Conservation (phyloP, 2,888 invertebrate genomes). For the Oasisia sp. region DNA sequence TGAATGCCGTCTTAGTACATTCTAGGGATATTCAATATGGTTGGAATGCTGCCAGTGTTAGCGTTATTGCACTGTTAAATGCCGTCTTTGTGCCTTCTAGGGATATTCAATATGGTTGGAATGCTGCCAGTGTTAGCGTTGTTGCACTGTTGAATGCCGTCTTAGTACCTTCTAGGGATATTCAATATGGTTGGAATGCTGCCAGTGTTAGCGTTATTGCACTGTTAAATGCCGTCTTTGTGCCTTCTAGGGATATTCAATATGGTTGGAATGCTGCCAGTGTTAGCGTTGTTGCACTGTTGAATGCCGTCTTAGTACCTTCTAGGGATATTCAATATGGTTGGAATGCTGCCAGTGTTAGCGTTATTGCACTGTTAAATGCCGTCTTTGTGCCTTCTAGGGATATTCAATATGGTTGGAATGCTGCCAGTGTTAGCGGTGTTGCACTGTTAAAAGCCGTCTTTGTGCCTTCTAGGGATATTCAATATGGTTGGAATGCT, state of each 20-base stretch:
- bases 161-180: conserved; percentile 69
- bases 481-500: conserved; percentile 88
- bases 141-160: conserved; percentile 47
- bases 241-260: conserved; percentile 77
- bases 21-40: conserved; percentile 80
- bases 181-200: conserved; percentile 88
- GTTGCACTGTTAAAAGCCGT: conserved; percentile 47
- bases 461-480: conserved; percentile 69
- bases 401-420: conserved; percentile 85
- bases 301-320: neutral
- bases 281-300: conserved; percentile 81
- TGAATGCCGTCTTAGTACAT: neutral
- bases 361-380: conserved; percentile 73
- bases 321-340: conserved; percentile 80
- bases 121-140: conserved; percentile 92
- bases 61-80: conserved; percentile 73
- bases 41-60: conserved; percentile 91
- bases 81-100: conserved; percentile 37
- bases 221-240: neutral
- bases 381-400: conserved; percentile 37
- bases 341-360: conserved; percentile 91
- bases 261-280: conserved; percentile 89
- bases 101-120: conserved; percentile 85
- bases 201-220: conserved; percentile 90
- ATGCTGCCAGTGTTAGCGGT: conserved; percentile 92